Base-by-base conservation (phyloP, 2,797 vertebrate genomes). In the Sternotherus odoratus region DNA sequence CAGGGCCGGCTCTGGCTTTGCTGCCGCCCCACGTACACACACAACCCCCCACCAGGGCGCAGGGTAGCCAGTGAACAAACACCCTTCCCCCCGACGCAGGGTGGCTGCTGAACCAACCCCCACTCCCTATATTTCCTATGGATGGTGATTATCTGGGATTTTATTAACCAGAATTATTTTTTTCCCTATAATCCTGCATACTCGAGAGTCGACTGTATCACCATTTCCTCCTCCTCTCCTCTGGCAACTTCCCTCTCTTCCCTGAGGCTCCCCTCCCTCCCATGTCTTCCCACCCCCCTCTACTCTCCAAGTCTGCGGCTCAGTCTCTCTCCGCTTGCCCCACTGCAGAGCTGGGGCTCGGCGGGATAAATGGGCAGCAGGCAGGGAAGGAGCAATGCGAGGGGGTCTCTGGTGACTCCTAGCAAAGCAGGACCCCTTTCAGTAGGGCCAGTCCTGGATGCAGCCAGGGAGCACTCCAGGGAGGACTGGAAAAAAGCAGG, bases 401-500 rank as follows among this genome's bases (percentile, higher is more conserved):
- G 16, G 80, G 36, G 57, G 28, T 19, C 63, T 36, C n/a, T 66
- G 46, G 66, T 48, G 85, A 12, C 26, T 90, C 54, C 13, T 24
- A 2, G 74, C 43, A 23, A 26, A 48, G 80, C 33, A 15, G 3
- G 33, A 26, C 13, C 57, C 30, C 83, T 89, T 66, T 21, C 63
- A 12, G 21, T 36, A 19, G n/a, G n/a, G n/a, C n/a, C 17, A n/a
- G 9, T n/a, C n/a, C n/a, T 0, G 1, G 66, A 39, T 83, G 28
- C 24, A 90, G 33, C 57, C 57, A 36, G 23, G 17, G 2, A 89
- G 51, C 15, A n/a, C 46, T 51, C 60, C 60, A 63, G 8, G 43
- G 11, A 6, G 90, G 75, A 69, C 30, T 28, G 57, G 36, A 33
- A 86, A 53, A 54, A 94, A 85, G 43, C 21, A 48, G 33, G 12